Percentiles rank a stretch among this genome's conserved stretches.
Evolutionary conservation across 2,113 vertebrate genomes (phyloP).

Genomic region (Solea senegalensis): DNA sequence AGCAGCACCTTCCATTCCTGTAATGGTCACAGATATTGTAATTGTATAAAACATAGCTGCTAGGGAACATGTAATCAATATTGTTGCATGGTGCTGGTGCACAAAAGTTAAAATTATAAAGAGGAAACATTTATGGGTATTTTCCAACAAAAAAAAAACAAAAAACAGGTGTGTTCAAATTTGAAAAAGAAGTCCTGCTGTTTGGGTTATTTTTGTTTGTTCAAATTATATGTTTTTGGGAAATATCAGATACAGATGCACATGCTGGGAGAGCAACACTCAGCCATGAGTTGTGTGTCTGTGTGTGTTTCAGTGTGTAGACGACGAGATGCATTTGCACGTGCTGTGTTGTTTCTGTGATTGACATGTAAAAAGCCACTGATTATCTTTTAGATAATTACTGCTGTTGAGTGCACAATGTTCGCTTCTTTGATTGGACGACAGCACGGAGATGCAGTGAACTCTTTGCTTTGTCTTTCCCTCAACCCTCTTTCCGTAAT

Average conservation of each 20-base stretch:
- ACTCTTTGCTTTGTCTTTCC: constrained; percentile 23
- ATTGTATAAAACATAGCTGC: constrained; percentile 24
- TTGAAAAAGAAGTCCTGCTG: background rate
- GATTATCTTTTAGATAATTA: constrained; percentile 64
- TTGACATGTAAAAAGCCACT: constrained; percentile 55
- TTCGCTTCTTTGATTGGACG: constrained; percentile 44
- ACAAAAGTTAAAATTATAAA: background rate
- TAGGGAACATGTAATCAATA: constrained; percentile 32
- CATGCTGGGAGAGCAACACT: constrained; percentile 38
- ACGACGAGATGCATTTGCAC: constrained; percentile 22
- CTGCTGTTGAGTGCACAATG: constrained; percentile 27
- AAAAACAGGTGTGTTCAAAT: constrained; percentile 43
- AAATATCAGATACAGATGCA: constrained; percentile 42
- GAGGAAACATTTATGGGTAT: constrained; percentile 28
- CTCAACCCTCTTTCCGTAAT: background rate
- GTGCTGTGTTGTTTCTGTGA: constrained; percentile 28
- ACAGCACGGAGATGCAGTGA: constrained; percentile 24
- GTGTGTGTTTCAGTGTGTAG: constrained; percentile 13
- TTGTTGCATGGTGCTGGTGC: constrained; percentile 8
- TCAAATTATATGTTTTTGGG: constrained; percentile 60
- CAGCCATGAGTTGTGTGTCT: constrained; percentile 32
- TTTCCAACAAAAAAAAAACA: constrained; percentile 15
- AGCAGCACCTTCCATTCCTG: constrained; percentile 20
- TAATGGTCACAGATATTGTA: background rate
- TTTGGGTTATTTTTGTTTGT: constrained; percentile 11